phyloP scores from a whole-genome alignment of 1,140 invertebrate species.

The Megalonaias nervosa region DNA sequence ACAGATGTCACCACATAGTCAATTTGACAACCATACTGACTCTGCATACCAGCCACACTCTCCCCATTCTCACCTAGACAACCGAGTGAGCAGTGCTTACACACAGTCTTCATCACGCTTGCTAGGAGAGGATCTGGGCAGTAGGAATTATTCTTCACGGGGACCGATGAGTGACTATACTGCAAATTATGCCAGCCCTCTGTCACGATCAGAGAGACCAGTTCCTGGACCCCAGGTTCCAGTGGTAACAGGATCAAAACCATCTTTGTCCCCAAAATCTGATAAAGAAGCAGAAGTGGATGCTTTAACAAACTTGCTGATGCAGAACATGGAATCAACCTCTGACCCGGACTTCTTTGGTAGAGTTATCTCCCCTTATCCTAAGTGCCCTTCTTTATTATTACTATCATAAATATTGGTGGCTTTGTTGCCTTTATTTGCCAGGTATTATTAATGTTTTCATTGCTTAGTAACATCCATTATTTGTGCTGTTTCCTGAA shows the following conservation, averaged over 20 bases:
- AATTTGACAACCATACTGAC: no score
- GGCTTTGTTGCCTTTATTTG: not conserved
- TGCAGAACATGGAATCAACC: conserved; percentile 84
- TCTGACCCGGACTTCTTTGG: conserved; percentile 85
- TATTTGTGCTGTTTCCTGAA: no score
- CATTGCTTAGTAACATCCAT: no score
- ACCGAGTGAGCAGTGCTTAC: no score
- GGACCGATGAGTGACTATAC: not conserved
- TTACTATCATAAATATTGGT: not conserved
- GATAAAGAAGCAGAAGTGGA: conserved; percentile 86
- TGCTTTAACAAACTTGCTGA: conserved; percentile 87
- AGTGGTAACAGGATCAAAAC: not conserved
- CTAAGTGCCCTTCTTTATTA: not conserved
- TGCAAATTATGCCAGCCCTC: conserved; percentile 33
- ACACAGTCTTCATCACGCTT: no score
- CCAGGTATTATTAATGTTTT: no score
- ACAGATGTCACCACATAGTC: no score
- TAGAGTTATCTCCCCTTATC: conserved; percentile 50
- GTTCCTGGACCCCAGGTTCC: conserved; percentile 51
- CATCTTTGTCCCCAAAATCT: conserved; percentile 14
- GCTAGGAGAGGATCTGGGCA: no score
- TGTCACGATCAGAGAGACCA: conserved; percentile 32
- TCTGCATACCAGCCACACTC: no score
- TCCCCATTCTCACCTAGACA: no score
- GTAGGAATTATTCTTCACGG: no score